Evolutionary conservation across 2,888 invertebrate genomes (phyloP).

Genomic region (Chymomyza procnemis): DNA sequence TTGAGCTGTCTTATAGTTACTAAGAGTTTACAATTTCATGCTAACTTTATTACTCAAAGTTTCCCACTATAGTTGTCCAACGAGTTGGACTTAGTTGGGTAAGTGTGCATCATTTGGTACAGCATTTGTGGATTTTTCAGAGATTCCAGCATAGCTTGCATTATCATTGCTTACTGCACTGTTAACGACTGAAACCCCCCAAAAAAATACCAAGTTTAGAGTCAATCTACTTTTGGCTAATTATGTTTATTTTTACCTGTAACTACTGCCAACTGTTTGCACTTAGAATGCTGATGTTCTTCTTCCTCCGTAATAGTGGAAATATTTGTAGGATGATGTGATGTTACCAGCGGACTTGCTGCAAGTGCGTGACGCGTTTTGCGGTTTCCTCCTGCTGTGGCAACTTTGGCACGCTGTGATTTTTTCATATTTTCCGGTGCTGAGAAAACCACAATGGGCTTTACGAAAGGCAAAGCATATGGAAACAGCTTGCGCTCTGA

Average conservation of each 20-base stretch:
- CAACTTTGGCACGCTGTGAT: conserved; percentile 32
- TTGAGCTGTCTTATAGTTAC: conserved; percentile 14
- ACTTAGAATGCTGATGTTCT: conserved; percentile 29
- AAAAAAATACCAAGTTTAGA: background rate
- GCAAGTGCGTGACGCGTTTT: conserved; percentile 51
- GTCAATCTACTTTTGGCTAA: background rate
- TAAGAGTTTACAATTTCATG: conserved; percentile 1
- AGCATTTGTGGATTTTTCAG: conserved; percentile 1
- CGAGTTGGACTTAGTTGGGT: conserved; percentile 51
- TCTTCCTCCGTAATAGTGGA: conserved; percentile 68
- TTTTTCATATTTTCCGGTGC: conserved; percentile 49
- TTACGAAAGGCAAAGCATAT: background rate
- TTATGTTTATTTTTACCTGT: background rate
- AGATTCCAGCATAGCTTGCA: background rate
- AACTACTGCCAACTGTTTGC: background rate
- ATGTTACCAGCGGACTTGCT: conserved; percentile 59
- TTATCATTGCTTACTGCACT: background rate
- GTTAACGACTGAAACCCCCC: conserved; percentile 13
- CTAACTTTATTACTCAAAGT: background rate
- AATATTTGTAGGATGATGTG: conserved; percentile 61
- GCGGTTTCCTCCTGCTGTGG: conserved; percentile 9
- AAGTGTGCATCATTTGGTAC: conserved; percentile 9
- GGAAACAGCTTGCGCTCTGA: background rate
- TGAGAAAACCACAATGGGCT: conserved; percentile 55
- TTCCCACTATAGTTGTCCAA: conserved; percentile 17